These are phyloP conservation scores for Cantharis nigra DNA, from an alignment of 2,888 invertebrate species.

Conservation along the genomic window DNA sequence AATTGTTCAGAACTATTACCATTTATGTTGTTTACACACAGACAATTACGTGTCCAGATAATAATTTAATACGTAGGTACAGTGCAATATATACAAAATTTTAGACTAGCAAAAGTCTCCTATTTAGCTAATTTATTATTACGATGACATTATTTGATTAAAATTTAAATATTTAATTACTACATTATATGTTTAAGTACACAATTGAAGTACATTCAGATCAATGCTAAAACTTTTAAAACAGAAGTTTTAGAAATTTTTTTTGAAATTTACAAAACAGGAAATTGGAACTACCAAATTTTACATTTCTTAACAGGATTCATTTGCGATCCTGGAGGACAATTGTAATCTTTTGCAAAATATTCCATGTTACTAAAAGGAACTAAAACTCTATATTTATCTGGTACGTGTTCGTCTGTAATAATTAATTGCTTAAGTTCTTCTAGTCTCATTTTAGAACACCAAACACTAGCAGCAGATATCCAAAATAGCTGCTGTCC, in stretches of 20 bases:
- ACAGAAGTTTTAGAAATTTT: constrained; percentile 16
- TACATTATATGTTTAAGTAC: not conserved
- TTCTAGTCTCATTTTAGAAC: constrained; percentile 54
- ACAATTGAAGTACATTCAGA: constrained; percentile 5
- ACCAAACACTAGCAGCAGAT: constrained; percentile 66
- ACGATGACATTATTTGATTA: not conserved
- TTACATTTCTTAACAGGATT: constrained; percentile 66
- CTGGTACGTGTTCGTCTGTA: constrained; percentile 56
- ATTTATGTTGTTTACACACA: not conserved
- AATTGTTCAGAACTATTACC: not conserved
- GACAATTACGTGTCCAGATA: not conserved
- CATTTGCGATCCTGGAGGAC: constrained; percentile 63
- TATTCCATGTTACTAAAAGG: constrained; percentile 64
- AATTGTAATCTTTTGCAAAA: constrained; percentile 66
- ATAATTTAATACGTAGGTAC: not conserved
- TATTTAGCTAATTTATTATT: not conserved
- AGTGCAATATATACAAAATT: not conserved
- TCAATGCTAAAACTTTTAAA: constrained; percentile 8
- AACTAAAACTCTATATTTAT: constrained; percentile 63
- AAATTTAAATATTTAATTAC: not conserved
- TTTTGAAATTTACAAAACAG: not conserved
- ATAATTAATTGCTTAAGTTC: constrained; percentile 49
- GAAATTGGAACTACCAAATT: constrained; percentile 60
- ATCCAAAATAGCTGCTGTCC: constrained; percentile 63
- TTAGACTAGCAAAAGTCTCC: not conserved